Percentiles rank a stretch among this genome's conserved stretches.
phyloP scores from a whole-genome alignment of 2,113 vertebrate species.

The Ptychochromis oligacanthus region DNA sequence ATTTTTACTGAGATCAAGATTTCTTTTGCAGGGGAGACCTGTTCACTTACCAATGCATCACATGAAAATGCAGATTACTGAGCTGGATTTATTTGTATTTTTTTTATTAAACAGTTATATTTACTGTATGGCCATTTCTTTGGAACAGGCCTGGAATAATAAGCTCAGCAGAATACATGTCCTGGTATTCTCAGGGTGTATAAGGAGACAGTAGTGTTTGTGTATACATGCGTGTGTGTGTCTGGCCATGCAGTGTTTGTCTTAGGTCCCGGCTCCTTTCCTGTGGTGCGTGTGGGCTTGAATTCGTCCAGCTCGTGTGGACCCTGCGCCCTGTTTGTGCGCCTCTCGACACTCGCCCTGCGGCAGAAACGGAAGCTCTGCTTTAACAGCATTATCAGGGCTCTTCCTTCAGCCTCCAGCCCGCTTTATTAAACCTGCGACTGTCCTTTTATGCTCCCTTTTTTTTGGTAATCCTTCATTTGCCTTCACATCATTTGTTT shows the following conservation, averaged over 20 bases:
- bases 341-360: conserved; percentile 20
- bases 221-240: conserved; percentile 12
- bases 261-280: conserved; percentile 38
- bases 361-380: conserved; percentile 52
- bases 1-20: conserved; percentile 10
- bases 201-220: conserved; percentile 44
- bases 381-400: conserved; percentile 42
- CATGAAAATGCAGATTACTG: background rate
- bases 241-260: conserved; percentile 45
- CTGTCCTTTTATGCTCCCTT: background rate
- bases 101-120: background rate
- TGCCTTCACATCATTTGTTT: background rate
- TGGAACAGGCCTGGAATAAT: background rate
- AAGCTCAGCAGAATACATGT: conserved; percentile 22
- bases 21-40: background rate
- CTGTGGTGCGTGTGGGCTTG: conserved; percentile 40
- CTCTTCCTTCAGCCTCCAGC: conserved; percentile 44
- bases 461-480: background rate
- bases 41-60: background rate
- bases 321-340: conserved; percentile 50
- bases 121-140: background rate
- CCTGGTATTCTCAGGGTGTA: conserved; percentile 18
- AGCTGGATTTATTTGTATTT: background rate
- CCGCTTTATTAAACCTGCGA: conserved; percentile 47
- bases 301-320: conserved; percentile 38